phyloP scores from a whole-genome alignment of 2,797 vertebrate species.

The Rhinophrynus dorsalis region DNA sequence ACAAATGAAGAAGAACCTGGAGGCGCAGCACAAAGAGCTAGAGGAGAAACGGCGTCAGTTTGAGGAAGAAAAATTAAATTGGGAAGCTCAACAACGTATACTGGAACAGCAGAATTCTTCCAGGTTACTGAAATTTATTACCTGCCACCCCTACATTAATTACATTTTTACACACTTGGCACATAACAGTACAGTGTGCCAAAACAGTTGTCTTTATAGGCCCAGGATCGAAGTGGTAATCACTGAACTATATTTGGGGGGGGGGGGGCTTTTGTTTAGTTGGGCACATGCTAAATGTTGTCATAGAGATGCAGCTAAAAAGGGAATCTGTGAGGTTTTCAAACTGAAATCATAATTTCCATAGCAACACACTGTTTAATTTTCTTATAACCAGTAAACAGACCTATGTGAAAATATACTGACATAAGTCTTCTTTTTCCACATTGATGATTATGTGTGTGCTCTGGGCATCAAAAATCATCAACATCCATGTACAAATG shows the following conservation, averaged over 20 bases:
- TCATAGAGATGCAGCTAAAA: constrained; percentile 23
- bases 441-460: neutral
- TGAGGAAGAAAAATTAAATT: constrained; percentile 90
- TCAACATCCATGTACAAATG: too few relatives aligned
- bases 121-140: constrained; percentile 67
- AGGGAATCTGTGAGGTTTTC: neutral
- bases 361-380: constrained; percentile 1
- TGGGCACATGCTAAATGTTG: constrained; percentile 3
- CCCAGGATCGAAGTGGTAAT: too few relatives aligned
- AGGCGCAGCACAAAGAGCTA: constrained; percentile 93
- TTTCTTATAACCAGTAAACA: neutral
- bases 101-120: constrained; percentile 95
- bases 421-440: neutral
- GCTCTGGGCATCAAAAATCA: too few relatives aligned
- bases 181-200: too few relatives aligned
- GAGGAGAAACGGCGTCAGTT: constrained; percentile 94
- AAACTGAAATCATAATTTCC: constrained; percentile 7
- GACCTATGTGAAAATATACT: neutral
- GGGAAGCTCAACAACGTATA: constrained; percentile 90
- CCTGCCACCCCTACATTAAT: neutral
- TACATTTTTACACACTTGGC: too few relatives aligned
- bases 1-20: constrained; percentile 98
- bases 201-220: too few relatives aligned
- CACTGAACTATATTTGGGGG: too few relatives aligned
- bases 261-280: neutral